phyloP scores from a whole-genome alignment of 2,888 invertebrate genomes.

The Orchestes rusci region DNA sequence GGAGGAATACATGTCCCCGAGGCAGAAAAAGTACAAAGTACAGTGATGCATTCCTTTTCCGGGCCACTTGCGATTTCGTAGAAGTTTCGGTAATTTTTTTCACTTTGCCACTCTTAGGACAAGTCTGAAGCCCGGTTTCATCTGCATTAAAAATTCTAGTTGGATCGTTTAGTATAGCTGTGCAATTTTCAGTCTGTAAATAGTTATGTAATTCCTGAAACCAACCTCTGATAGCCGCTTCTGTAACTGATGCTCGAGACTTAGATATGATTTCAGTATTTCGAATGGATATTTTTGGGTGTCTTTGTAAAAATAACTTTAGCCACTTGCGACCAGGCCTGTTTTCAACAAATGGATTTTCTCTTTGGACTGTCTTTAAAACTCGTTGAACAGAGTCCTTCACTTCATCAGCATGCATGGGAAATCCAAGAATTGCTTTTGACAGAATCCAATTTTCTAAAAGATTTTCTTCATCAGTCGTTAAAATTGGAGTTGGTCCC shows the following conservation, averaged over 20 bases:
- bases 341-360: constrained; percentile 12
- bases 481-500: constrained; percentile 4
- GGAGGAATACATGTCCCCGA: constrained; percentile 26
- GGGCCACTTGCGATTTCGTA: constrained; percentile 6
- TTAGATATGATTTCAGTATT: constrained; percentile 10
- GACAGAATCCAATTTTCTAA: constrained; percentile 17
- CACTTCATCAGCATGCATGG: constrained; percentile 24
- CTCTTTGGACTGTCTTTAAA: constrained; percentile 5
- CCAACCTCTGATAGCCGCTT: constrained; percentile 5
- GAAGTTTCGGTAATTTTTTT: constrained; percentile 6
- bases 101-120: constrained; percentile 3
- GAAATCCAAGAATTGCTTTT: constrained; percentile 24
- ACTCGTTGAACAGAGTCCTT: constrained; percentile 19
- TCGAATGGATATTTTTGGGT: constrained; percentile 27
- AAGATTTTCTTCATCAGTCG: constrained; percentile 1
- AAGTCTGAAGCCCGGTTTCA: constrained; percentile 17
- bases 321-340: constrained; percentile 12
- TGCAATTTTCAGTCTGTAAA: constrained; percentile 12
- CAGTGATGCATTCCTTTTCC: constrained; percentile 23
- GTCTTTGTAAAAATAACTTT: constrained; percentile 28
- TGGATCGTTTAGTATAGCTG: constrained; percentile 13
- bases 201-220: constrained; percentile 17
- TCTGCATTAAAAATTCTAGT: constrained; percentile 18
- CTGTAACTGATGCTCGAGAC: constrained; percentile 8
- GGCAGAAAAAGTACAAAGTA: constrained; percentile 23